A percentile compares a stretch with the other conserved stretches of the same genome.
phyloP scores from a whole-genome alignment of 2,113 vertebrate species.

The Oryzias woworae region DNA sequence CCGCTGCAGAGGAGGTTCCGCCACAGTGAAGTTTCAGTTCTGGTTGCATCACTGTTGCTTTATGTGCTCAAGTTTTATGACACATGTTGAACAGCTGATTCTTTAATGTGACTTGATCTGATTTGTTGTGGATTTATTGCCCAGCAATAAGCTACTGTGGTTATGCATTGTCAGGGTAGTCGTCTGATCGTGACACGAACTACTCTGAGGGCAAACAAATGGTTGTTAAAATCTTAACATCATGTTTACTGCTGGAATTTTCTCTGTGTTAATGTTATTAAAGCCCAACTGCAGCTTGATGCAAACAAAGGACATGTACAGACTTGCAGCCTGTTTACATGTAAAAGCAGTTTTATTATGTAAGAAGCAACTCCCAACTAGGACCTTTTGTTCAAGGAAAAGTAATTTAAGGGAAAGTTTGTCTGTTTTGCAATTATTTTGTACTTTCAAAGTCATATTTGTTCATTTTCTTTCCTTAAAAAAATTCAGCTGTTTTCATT shows the following conservation, averaged over 20 bases:
- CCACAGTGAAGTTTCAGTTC: too few species aligned
- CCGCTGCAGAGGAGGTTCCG: too few species aligned
- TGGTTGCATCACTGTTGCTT: constrained; percentile 11
- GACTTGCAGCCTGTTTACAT: too few species aligned
- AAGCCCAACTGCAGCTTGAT: too few species aligned
- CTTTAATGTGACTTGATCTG: constrained; percentile 17
- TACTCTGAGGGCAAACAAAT: too few species aligned
- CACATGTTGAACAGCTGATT: constrained; percentile 1
- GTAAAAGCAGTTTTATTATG: neutral
- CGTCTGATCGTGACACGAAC: neutral
- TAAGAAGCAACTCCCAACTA: neutral
- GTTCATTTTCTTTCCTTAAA: neutral
- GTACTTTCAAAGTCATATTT: neutral
- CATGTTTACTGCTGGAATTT: too few species aligned
- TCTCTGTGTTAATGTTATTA: too few species aligned
- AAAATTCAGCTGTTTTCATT: neutral
- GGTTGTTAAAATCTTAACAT: too few species aligned
- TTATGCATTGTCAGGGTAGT: neutral
- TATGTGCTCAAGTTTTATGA: constrained; percentile 20
- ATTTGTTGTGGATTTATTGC: constrained; percentile 3
- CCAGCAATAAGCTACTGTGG: constrained; percentile 6
- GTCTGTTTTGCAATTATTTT: neutral
- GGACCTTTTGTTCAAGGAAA: neutral
- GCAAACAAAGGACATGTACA: too few species aligned
- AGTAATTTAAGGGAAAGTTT: neutral